Evolutionary conservation across 2,888 invertebrate species (phyloP).

Genomic region (Capitulum mitella): DNA sequence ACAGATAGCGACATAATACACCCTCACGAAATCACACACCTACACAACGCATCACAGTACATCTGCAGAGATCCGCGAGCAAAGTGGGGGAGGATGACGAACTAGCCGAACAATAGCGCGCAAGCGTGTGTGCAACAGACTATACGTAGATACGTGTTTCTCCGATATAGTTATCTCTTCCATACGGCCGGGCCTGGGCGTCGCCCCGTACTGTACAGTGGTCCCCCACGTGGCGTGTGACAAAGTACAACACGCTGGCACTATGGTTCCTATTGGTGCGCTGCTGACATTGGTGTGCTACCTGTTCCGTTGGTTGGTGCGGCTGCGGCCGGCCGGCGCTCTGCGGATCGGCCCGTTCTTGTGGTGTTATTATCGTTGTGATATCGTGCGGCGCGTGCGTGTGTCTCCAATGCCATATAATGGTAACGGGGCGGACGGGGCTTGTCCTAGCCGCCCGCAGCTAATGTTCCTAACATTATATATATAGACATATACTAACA

Average conservation of each 20-base stretch:
- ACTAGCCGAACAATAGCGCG: neutral
- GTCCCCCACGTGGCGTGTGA: neutral
- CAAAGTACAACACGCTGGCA: conserved; percentile 23
- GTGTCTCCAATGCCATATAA: conserved; percentile 23
- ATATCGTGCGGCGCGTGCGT: neutral
- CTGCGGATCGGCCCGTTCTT: neutral
- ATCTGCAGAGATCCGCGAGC: too few species aligned
- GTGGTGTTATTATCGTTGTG: conserved; percentile 23
- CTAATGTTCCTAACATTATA: conserved; percentile 24
- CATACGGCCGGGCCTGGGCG: neutral
- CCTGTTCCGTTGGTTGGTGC: neutral
- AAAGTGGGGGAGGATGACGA: too few species aligned
- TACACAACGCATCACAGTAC: too few species aligned
- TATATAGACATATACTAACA: conserved; percentile 28
- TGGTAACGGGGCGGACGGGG: neutral
- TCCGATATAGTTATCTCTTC: conserved; percentile 16
- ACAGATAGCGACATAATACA: too few species aligned
- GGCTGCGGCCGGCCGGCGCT: neutral
- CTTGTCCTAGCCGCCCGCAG: neutral
- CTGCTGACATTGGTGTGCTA: neutral
- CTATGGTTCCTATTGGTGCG: conserved; percentile 16
- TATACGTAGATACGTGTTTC: conserved; percentile 4
- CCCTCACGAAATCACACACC: too few species aligned
- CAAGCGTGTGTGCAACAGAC: neutral
- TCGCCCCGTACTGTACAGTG: neutral